A percentile compares a stretch with the other conserved stretches of the same genome.
These are phyloP conservation scores for Conops quadrifasciatus DNA, from an alignment of 2,888 invertebrate species.

Conservation along the genomic window DNA sequence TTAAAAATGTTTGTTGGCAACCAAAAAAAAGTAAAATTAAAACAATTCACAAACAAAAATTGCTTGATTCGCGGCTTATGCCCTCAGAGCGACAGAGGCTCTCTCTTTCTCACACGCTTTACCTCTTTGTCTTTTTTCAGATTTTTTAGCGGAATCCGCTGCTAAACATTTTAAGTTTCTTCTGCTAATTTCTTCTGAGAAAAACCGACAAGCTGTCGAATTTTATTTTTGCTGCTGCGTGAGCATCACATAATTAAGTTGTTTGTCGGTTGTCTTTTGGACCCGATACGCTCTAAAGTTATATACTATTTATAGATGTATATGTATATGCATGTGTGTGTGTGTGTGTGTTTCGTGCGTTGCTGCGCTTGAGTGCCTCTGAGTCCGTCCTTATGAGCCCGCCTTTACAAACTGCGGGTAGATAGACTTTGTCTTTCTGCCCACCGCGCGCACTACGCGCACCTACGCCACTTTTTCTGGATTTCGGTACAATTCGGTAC, in stretches of 20 bases:
- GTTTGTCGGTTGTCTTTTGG: constrained; percentile 18
- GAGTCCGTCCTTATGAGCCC: background rate
- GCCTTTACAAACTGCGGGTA: constrained; percentile 25
- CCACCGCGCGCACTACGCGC: background rate
- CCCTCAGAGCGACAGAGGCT: too few relatives aligned
- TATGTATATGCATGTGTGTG: background rate
- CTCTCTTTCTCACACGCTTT: too few relatives aligned
- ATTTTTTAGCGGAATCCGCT: background rate
- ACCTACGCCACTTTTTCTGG: background rate
- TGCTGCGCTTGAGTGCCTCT: constrained; percentile 7
- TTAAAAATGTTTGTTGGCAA: constrained; percentile 15
- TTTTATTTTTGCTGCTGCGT: constrained; percentile 10
- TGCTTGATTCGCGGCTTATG: background rate
- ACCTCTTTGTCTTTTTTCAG: too few relatives aligned
- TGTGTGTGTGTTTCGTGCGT: too few relatives aligned
- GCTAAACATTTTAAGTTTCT: constrained; percentile 12
- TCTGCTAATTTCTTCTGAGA: constrained; percentile 33
- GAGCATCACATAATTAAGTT: constrained; percentile 31
- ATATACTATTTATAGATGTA: background rate
- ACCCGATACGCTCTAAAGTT: background rate
- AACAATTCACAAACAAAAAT: background rate
- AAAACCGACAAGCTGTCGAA: constrained; percentile 23
- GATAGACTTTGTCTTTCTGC: constrained; percentile 5
- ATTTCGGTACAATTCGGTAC: background rate
- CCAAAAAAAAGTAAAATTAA: background rate